Conservation (phyloP, 2,113 vertebrate genomes). For the Daubentonia madagascariensis region DNA sequence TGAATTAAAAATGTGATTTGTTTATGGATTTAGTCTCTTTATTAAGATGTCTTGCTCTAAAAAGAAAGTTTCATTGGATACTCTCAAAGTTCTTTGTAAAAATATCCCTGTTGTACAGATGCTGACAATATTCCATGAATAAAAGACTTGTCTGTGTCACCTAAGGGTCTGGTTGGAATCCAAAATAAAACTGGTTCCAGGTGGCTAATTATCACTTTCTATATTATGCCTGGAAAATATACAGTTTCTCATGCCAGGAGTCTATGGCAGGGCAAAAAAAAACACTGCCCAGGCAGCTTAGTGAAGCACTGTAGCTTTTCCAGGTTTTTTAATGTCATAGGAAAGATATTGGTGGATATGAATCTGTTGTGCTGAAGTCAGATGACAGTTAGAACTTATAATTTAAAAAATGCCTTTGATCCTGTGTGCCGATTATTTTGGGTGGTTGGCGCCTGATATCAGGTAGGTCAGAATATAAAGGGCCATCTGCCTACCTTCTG, state of each 20-base stretch:
- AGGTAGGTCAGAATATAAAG: neutral
- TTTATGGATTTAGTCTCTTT: neutral
- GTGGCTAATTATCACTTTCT: neutral
- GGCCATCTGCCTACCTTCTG: neutral
- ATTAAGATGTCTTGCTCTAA: neutral
- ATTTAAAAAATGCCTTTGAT: neutral
- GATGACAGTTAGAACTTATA: neutral
- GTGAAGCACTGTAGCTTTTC: neutral
- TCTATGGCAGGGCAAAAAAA: neutral
- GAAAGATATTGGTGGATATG: neutral
- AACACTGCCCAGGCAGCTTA: neutral
- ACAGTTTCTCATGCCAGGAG: neutral
- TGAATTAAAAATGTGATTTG: slow-evolving; percentile 8
- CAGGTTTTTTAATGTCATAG: neutral
- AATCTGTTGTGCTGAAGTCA: neutral
- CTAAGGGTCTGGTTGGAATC: neutral
- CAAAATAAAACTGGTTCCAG: neutral
- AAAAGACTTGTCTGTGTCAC: neutral
- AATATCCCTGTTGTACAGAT: neutral
- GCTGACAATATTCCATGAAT: neutral
- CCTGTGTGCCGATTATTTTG: neutral
- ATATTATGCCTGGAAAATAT: neutral
- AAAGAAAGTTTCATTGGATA: neutral
- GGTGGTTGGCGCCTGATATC: neutral
- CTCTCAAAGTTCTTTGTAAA: neutral